phyloP scores from a whole-genome alignment of 1,140 invertebrate species.

The Ectropis grisescens region DNA sequence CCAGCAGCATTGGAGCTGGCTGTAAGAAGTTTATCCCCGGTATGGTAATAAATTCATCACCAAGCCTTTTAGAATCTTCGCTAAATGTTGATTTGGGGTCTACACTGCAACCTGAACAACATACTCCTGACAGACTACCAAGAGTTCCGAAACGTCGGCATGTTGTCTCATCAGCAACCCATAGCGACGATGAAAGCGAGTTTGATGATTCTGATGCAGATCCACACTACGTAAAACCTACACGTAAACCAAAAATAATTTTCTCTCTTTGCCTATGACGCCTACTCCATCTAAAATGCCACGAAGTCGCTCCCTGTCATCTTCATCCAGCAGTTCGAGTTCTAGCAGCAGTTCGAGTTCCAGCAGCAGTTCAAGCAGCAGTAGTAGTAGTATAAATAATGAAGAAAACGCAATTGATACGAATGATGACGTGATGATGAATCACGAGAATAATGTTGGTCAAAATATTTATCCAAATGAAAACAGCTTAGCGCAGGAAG shows the following conservation, averaged over 20 bases:
- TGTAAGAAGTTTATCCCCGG: not conserved
- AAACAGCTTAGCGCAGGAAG: constrained; percentile 1
- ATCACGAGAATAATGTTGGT: not conserved
- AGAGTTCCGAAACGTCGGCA: constrained; percentile 4
- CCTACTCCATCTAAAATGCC: too few species aligned
- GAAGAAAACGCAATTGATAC: too few species aligned
- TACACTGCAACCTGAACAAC: too few species aligned
- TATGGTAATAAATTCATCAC: constrained; percentile 5
- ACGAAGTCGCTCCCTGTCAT: constrained; percentile 2
- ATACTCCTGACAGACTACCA: not conserved
- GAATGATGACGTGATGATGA: too few species aligned
- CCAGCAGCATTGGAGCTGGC: too few species aligned
- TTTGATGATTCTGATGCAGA: constrained; percentile 8
- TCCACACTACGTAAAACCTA: constrained; percentile 6
- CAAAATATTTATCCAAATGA: constrained; percentile 2
- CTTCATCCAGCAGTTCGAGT: not conserved
- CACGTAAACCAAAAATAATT: constrained; percentile 5
- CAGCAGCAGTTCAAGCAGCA: too few species aligned
- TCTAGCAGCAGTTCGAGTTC: too few species aligned
- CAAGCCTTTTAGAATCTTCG: constrained; percentile 3
- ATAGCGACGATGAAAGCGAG: constrained; percentile 6
- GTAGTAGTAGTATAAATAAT: constrained; percentile 2
- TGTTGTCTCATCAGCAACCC: constrained; percentile 2
- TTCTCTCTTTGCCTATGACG: constrained; percentile 2
- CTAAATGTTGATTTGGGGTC: constrained; percentile 4